phyloP scores from a whole-genome alignment of 2,797 vertebrate genomes.

The Choloepus didactylus region DNA sequence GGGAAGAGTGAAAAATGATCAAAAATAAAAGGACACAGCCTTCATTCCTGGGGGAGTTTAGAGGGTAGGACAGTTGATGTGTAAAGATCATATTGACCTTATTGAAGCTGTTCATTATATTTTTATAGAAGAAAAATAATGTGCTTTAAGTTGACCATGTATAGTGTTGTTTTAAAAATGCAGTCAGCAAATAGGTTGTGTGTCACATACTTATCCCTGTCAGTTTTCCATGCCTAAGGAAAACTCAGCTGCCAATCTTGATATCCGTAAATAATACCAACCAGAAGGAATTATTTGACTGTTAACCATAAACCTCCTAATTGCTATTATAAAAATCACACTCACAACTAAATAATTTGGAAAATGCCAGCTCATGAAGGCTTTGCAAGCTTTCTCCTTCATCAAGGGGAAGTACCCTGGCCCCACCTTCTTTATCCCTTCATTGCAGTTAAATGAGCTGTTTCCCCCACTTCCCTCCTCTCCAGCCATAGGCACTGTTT shows the following conservation, averaged over 20 bases:
- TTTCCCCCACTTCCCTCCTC: background rate
- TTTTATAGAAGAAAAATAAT: background rate
- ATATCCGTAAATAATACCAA: background rate
- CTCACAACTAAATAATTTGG: background rate
- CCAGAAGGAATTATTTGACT: constrained; percentile 30
- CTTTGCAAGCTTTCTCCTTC: background rate
- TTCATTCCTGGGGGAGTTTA: background rate
- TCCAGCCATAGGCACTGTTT: background rate
- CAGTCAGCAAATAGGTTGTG: background rate
- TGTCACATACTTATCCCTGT: background rate
- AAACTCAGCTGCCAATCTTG: background rate
- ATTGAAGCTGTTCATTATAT: background rate
- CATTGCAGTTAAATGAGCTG: background rate
- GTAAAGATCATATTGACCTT: background rate
- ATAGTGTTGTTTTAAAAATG: constrained; percentile 15
- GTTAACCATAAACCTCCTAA: background rate
- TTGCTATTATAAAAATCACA: background rate
- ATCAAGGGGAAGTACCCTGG: no score
- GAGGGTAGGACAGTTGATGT: background rate
- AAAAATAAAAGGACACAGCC: accelerated
- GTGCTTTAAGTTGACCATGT: background rate
- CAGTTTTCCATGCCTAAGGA: background rate
- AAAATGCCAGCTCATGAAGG: background rate
- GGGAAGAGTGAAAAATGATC: background rate
- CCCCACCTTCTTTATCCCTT: background rate